Evolutionary conservation across 2,888 invertebrate species (phyloP), one percentile per base, ranked within the genome.

Genomic region (Gortyna flavago): DNA sequence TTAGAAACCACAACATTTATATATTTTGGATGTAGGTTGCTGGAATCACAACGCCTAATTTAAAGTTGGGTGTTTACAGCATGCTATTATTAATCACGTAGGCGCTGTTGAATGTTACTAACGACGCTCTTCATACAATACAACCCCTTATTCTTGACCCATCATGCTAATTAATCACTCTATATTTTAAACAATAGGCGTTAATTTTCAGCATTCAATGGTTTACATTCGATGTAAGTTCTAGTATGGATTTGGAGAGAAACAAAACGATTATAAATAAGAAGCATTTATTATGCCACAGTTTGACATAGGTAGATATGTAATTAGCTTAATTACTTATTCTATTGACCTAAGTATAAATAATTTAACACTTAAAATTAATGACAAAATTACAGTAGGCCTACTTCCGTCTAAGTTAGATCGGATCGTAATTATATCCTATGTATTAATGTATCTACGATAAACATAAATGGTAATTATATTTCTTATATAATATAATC

Each of bases 281-380:
- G 86, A 88, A 87, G 79, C 75, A 75, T 88, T 87, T 88, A 87
- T 75, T 85, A 79, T 79, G 87, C 75, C 85, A 78, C 64, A 59
- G 32, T 61, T 68, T 38, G 81, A 87, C 85, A n/a, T n/a, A n/a
- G n/a, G n/a, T n/a, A n/a, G n/a, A n/a, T 44, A 85, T 83, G 76
- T 83, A 78, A 84, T 81, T 77, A 81, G 51, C 74, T 77, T 72
- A 79, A 13, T 75, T 74, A 77, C 72, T 61, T 84, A 86, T 7
- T 65, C 65, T 73, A 81, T 73, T 8, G 72, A 82, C 72, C 77
- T 83, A 81, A 82, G 80, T 89, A 89, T 86, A 87, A 92, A 92
- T 92, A 92, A 92, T 89, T 92, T 92, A 92, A 92, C 89, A 90
- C 91, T 92, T 92, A 91, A 57, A 73, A 84, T 67, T 84, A 88